phyloP scores from a whole-genome alignment of 2,113 vertebrate genomes.

The Ptilonorhynchus violaceus region DNA sequence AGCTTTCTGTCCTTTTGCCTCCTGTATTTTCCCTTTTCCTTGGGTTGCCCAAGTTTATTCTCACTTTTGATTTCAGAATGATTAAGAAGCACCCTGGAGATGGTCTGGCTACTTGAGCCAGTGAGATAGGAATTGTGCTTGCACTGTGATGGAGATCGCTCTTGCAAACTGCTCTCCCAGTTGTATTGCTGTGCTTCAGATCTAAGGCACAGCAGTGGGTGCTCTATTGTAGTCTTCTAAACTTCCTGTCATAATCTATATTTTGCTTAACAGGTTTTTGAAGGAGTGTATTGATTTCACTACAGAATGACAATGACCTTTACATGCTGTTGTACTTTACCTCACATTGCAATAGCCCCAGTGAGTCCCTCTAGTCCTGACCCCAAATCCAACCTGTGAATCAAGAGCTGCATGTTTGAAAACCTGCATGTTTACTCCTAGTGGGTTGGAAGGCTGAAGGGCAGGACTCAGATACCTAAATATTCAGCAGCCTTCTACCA shows the following conservation, averaged over 20 bases:
- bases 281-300: slow-evolving; percentile 7
- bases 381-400: background rate
- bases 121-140: background rate
- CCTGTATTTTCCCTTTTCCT: background rate
- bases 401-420: background rate
- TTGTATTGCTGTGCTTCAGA: background rate
- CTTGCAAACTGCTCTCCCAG: background rate
- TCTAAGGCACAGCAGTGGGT: background rate
- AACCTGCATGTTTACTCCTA: background rate
- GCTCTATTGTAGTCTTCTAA: background rate
- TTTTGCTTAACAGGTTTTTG: slow-evolving; percentile 31
- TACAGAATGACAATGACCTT: background rate
- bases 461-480: background rate
- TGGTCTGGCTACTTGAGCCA: background rate
- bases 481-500: background rate
- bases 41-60: slow-evolving; percentile 2
- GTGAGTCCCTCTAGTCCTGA: background rate
- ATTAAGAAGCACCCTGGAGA: background rate
- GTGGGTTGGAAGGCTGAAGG: background rate
- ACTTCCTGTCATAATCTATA: background rate
- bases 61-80: background rate
- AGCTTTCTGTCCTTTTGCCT: slow-evolving; percentile 3
- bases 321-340: background rate
- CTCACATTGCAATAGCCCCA: background rate
- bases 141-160: background rate